phyloP scores from a whole-genome alignment of 2,888 invertebrate species.

The Blastobasis adustella region DNA sequence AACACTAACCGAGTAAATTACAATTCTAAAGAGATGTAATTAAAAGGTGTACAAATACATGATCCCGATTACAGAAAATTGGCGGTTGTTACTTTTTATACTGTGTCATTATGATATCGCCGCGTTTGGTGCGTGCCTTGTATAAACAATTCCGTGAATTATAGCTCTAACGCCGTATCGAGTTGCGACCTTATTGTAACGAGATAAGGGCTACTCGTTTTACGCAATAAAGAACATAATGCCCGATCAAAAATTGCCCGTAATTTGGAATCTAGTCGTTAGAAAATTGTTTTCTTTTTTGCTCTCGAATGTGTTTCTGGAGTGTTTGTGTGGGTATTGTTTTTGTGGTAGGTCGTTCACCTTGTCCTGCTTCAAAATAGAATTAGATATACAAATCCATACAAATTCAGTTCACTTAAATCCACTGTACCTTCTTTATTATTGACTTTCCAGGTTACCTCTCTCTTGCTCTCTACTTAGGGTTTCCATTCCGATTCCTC shows the following conservation, averaged over 20 bases:
- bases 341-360: conserved; percentile 27
- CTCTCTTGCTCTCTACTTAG: no score
- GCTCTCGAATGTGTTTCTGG: no score
- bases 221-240: neutral
- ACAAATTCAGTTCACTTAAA: no score
- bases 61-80: conserved; percentile 51
- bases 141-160: neutral
- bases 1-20: conserved; percentile 42
- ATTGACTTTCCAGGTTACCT: no score
- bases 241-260: conserved; percentile 20
- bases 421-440: no score
- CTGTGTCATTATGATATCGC: conserved; percentile 29
- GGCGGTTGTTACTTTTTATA: conserved; percentile 34
- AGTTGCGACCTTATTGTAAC: neutral
- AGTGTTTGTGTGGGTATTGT: conserved; percentile 1
- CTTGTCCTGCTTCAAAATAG: conserved; percentile 1
- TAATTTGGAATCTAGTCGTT: conserved; percentile 2
- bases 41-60: conserved; percentile 46
- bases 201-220: neutral
- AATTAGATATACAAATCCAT: no score
- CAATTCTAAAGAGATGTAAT: conserved; percentile 37
- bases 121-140: conserved; percentile 6
- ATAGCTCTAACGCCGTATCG: neutral
- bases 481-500: no score
- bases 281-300: no score